Percentiles rank a stretch among this genome's conserved stretches.
Conservation (phyloP, 1,140 invertebrate genomes). For the Camponotus pennsylvanicus region DNA sequence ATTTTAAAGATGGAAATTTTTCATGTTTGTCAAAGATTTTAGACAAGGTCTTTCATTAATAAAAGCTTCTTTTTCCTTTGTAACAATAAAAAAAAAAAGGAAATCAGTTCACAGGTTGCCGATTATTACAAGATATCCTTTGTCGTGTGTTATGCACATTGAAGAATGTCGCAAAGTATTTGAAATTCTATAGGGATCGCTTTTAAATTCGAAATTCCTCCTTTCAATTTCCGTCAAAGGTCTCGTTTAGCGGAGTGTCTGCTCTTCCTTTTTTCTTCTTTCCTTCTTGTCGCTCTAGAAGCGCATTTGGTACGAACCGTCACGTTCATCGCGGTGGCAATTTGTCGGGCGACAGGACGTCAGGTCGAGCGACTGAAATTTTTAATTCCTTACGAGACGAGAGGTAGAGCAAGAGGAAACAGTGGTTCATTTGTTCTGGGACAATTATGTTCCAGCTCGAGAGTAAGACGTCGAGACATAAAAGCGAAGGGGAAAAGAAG, state of each 20-base stretch:
- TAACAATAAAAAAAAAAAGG: too few species aligned
- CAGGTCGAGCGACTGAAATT: constrained; percentile 60
- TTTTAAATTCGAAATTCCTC: constrained; percentile 19
- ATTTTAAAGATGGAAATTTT: too few species aligned
- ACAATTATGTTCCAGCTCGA: constrained; percentile 61
- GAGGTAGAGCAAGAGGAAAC: background rate
- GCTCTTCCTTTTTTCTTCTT: background rate
- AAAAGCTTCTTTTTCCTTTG: too few species aligned
- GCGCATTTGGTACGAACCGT: constrained; percentile 39
- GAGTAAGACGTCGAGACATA: constrained; percentile 14
- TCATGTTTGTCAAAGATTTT: too few species aligned
- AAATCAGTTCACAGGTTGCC: background rate
- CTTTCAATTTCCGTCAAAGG: constrained; percentile 45
- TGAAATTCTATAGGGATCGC: constrained; percentile 10
- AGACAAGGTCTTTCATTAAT: too few species aligned
- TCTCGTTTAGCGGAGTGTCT: constrained; percentile 37
- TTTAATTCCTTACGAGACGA: constrained; percentile 68
- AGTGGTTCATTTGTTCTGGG: constrained; percentile 60
- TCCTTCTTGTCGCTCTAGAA: background rate
- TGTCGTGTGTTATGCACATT: background rate
- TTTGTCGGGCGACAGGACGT: constrained; percentile 57
- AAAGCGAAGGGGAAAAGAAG: background rate
- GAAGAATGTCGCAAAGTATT: background rate
- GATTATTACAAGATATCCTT: constrained; percentile 8
- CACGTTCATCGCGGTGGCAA: constrained; percentile 54